Conservation (phyloP, 2,797 vertebrate genomes). For the Propithecus perrieri region DNA sequence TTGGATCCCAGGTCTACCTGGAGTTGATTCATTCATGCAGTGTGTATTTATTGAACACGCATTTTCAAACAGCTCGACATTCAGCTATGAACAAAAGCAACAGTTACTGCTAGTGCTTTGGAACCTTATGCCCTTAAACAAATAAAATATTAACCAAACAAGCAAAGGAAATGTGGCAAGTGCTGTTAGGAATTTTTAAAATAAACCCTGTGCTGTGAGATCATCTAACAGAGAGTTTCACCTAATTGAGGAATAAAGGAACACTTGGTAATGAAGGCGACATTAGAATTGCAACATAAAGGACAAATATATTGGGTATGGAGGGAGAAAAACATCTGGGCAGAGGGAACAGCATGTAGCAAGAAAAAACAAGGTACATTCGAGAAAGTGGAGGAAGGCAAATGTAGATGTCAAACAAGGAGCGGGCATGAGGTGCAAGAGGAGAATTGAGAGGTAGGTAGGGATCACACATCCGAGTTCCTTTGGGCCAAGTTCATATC, state of each 20-base stretch:
- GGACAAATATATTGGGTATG: neutral
- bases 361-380: neutral
- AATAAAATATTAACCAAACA: neutral
- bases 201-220: neutral
- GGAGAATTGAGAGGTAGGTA: neutral
- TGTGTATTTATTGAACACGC: neutral
- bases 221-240: neutral
- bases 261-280: neutral
- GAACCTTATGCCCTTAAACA: neutral
- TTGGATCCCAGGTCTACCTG: neutral
- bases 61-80: neutral
- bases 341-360: neutral
- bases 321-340: accelerated
- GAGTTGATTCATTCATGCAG: neutral
- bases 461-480: neutral
- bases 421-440: accelerated
- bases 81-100: neutral
- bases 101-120: neutral
- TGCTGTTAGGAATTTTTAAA: neutral
- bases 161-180: neutral
- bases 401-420: neutral
- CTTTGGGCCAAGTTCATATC: neutral
- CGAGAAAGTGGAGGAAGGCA: neutral
- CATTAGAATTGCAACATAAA: neutral
- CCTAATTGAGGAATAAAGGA: neutral